These are phyloP conservation scores for Hemitrygon akajei DNA, from an alignment of 2,797 vertebrate species.

Conservation along the genomic window DNA sequence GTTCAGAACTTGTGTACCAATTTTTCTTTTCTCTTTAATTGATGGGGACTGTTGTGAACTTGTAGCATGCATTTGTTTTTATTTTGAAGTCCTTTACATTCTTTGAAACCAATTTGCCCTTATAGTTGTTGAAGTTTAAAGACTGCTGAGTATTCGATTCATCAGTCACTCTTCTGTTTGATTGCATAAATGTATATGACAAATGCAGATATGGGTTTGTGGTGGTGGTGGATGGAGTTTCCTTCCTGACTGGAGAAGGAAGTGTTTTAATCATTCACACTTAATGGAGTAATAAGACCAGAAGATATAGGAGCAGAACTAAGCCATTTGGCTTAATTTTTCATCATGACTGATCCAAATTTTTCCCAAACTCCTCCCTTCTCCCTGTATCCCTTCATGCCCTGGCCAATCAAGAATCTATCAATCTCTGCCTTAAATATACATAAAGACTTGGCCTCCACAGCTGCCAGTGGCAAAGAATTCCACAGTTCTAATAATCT, in stretches of 20 bases:
- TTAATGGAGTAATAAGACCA: no score
- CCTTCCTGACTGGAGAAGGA: not conserved
- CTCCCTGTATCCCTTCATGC: no score
- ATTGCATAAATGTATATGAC: not conserved
- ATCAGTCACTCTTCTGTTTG: not conserved
- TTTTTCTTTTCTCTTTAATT: not conserved
- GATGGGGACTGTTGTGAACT: not conserved
- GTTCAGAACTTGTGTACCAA: not conserved
- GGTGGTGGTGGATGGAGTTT: not conserved
- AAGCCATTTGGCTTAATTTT: no score
- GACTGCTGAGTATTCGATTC: not conserved
- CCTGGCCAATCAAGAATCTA: no score
- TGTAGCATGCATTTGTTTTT: no score
- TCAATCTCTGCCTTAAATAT: no score
- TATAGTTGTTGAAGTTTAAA: not conserved
- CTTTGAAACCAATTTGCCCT: not conserved
- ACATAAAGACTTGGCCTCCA: no score
- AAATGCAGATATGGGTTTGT: not conserved
- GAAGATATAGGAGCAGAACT: no score
- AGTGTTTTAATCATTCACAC: not conserved
- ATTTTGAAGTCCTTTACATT: not conserved
- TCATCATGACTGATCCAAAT: no score
- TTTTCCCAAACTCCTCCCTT: no score
- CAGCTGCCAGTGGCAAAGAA: no score
- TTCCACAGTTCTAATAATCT: no score